Base-by-base conservation (phyloP, 2,113 vertebrate species). In the Brienomyrus brachyistius region DNA sequence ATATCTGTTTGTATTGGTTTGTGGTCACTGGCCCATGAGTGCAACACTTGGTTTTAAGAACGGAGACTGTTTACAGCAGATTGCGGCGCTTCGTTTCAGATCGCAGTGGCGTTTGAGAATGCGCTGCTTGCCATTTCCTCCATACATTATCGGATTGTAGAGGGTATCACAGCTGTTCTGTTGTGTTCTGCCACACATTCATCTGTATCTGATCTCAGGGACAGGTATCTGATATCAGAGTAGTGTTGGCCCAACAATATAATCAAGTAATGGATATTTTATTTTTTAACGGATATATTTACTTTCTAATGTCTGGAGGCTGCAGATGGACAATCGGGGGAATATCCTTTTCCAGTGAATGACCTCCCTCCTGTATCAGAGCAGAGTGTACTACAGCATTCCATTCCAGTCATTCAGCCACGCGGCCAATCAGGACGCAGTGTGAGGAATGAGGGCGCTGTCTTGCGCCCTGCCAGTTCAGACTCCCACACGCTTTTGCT, bases 281-380 rank as follows among this genome's bases (percentile, higher is more conserved):
- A 70, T 70, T 31, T 43, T 70, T 70, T 70, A 31, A 31, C 62
- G 62, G 23, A 70, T 70, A 70, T 31, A 70, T 70, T 70, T 27
- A 9, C 35, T 40, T 40, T 40, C 3, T 43, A 86, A 13, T 15
- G 21, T 51, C 83, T 51, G 31, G 86, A 77, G 51, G 62, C 77
- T 13, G 50, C 35, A 87, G 27, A 51, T 5, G 48, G 31, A 77
- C 3, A 84, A 77, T 59, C 27, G n/a, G n/a, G 27, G 84, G 83
- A 62, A 43, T 86, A 66, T 77, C 27, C 23, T 86, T 50, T 86
- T 48, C 45, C 83, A 40, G 40, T 2, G 45, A 86, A 89, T 80
- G 66, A 83, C 52, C 47, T 23, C 85, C 13, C 31, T 87, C 80
- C 74, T 86, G 54, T 86, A 51, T 48, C 91, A 70, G 83, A 86